Evolutionary conservation across 2,888 invertebrate genomes (phyloP), one percentile per base, ranked within the genome.

Genomic region (Dilophus febrilis): DNA sequence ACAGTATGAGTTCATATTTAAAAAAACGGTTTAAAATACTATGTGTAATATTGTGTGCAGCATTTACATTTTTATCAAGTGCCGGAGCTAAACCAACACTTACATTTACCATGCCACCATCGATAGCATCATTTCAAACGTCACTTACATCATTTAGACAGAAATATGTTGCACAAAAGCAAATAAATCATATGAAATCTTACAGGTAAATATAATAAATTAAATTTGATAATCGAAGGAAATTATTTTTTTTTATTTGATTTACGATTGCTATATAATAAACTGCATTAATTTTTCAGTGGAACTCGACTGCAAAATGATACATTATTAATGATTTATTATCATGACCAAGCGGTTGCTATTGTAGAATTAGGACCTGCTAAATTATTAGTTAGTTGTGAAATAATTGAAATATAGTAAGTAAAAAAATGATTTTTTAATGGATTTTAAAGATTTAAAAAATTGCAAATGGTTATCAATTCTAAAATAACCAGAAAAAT

Each of bases 391-490:
- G 67, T 78, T 37, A 76, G 77, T 54, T 86, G 86, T 57, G 81
- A 84, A 58, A 69, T 88, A 50, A 78, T 87, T 54, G 87, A 88
- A 70, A 81, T 84, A 48, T 76, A 77, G 87, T 88, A 64, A 83
- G 86, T 81, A 54, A 29, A 33, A 22, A n/a, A n/a, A n/a, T n/a
- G n/a, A n/a, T n/a, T n/a, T n/a, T n/a, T n/a, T n/a, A n/a, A n/a
- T n/a, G n/a, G n/a, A n/a, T n/a, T n/a, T n/a, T n/a, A n/a, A n/a
- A n/a, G n/a, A n/a, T n/a, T n/a, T n/a, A n/a, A n/a, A n/a, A n/a
- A n/a, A n/a, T n/a, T n/a, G n/a, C n/a, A n/a, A n/a, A n/a, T n/a
- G n/a, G n/a, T n/a, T n/a, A n/a, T n/a, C n/a, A n/a, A n/a, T n/a
- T n/a, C n/a, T n/a, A n/a, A n/a, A n/a, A n/a, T n/a, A n/a, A n/a